Percentiles rank a stretch among this genome's conserved stretches.
Conservation (phyloP, 2,113 vertebrate genomes). For the Chascanopsetta lugubris region DNA sequence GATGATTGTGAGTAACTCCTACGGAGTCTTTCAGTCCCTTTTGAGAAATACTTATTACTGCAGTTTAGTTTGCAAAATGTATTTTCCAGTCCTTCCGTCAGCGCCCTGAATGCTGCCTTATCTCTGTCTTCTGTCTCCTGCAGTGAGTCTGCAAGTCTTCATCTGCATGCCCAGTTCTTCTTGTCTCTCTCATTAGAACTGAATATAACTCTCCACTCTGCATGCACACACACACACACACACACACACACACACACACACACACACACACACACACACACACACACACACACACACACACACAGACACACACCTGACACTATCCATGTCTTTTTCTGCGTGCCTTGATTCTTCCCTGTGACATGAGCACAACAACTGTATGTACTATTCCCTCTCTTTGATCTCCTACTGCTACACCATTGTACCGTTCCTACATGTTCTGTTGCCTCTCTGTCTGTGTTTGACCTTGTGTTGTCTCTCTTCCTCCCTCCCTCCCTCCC, state of each 20-base stretch:
- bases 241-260: no score
- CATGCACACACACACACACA: no score
- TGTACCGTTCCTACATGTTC: slow-evolving; percentile 48
- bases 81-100: neutral
- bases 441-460: slow-evolving; percentile 42
- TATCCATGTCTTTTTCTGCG: slow-evolving; percentile 20
- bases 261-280: no score
- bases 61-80: neutral
- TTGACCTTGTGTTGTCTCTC: slow-evolving; percentile 61
- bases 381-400: slow-evolving; percentile 11
- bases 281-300: no score
- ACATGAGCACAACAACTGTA: slow-evolving; percentile 13
- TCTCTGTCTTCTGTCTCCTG: slow-evolving; percentile 1
- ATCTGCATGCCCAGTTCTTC: slow-evolving; percentile 10
- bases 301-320: slow-evolving; percentile 13
- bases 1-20: no score
- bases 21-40: no score
- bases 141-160: neutral
- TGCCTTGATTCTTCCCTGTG: slow-evolving; percentile 4
- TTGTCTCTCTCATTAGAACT: neutral
- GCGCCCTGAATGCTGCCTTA: neutral
- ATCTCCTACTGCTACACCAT: slow-evolving; percentile 17
- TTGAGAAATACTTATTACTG: no score
- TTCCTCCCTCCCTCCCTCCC: slow-evolving; percentile 21
- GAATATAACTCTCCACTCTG: slow-evolving; percentile 35